A percentile compares a stretch with the other conserved stretches of the same genome.
Conservation (phyloP, 1,140 invertebrate genomes). For the Pachyrhynchus sulphureomaculatus region DNA sequence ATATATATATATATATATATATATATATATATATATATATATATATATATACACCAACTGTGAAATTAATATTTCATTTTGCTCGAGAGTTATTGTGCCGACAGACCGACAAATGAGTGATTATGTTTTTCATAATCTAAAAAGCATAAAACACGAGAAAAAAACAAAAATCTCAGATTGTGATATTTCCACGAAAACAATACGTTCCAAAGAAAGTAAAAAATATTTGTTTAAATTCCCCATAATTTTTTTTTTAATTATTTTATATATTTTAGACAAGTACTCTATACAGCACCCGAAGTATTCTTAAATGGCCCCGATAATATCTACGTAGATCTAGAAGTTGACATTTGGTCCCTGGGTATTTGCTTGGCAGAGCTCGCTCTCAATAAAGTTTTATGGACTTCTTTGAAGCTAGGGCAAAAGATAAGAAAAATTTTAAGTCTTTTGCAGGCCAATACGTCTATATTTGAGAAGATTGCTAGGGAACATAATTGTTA, state of each 20-base stretch:
- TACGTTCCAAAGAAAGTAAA: too few species aligned
- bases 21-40: too few species aligned
- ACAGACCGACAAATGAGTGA: too few species aligned
- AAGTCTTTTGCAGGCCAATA: constrained; percentile 64
- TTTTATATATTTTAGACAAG: constrained; percentile 36
- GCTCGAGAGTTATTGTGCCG: too few species aligned
- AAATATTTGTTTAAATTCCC: too few species aligned
- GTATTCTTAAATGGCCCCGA: constrained; percentile 58
- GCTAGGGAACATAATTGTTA: constrained; percentile 73
- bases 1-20: too few species aligned
- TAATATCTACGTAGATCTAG: constrained; percentile 55
- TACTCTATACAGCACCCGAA: constrained; percentile 86
- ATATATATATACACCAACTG: too few species aligned
- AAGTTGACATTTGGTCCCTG: constrained; percentile 89
- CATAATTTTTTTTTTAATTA: background rate
- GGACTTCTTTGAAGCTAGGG: constrained; percentile 70
- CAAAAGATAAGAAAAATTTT: constrained; percentile 74
- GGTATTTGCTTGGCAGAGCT: constrained; percentile 85
- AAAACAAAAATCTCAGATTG: too few species aligned
- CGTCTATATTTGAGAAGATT: constrained; percentile 68
- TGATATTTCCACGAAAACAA: too few species aligned
- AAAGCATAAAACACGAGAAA: too few species aligned
- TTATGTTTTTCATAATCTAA: too few species aligned
- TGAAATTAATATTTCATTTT: too few species aligned
- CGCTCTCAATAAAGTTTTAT: constrained; percentile 64